These are phyloP conservation scores for Ectropis crepuscularia DNA, from an alignment of 2,888 invertebrate genomes.

Conservation along the genomic window DNA sequence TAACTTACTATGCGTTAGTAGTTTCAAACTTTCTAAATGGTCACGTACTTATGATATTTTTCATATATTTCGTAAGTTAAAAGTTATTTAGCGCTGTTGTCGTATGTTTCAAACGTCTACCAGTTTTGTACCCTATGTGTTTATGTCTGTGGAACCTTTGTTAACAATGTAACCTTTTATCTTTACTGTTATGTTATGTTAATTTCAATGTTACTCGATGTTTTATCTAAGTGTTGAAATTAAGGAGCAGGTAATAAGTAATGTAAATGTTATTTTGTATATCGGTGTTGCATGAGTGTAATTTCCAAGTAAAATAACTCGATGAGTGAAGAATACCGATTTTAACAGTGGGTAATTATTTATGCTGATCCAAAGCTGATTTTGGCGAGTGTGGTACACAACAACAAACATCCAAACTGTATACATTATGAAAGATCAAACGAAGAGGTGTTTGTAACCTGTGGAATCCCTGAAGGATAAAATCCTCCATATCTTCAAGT, in stretches of 20 bases:
- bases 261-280: neutral
- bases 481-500: too few relatives aligned
- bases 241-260: too few relatives aligned
- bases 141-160: neutral
- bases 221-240: neutral
- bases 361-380: too few relatives aligned
- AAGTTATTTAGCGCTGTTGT: neutral
- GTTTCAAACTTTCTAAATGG: too few relatives aligned
- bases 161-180: neutral
- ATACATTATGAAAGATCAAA: too few relatives aligned
- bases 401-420: too few relatives aligned
- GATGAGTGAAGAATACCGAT: neutral
- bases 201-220: neutral
- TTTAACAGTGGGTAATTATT: neutral
- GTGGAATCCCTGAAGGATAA: too few relatives aligned
- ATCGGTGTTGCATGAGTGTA: neutral
- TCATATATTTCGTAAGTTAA: neutral
- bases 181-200: conserved; percentile 1
- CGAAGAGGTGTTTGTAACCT: too few relatives aligned
- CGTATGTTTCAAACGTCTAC: neutral
- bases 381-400: too few relatives aligned
- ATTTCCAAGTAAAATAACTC: neutral
- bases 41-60: too few relatives aligned
- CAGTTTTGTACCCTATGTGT: neutral
- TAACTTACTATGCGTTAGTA: neutral